Evolutionary conservation across 2,797 vertebrate species (phyloP).

Genomic region (Cuculus canorus): DNA sequence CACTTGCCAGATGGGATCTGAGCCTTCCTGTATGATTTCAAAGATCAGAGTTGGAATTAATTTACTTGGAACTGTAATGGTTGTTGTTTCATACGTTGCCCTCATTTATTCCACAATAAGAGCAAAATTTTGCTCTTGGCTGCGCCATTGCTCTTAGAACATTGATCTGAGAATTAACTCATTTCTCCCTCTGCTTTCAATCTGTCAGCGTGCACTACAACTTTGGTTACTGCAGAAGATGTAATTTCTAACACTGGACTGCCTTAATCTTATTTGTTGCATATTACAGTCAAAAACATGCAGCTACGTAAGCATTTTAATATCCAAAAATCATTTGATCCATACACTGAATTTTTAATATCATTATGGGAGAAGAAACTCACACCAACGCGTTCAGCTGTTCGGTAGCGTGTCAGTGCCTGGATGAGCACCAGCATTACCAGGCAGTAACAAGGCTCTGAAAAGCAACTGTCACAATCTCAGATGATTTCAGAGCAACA

Average conservation of each 20-base stretch:
- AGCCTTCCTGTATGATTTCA: constrained; percentile 11
- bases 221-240: background rate
- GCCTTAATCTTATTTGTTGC: background rate
- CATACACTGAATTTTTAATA: background rate
- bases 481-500: background rate
- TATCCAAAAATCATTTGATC: background rate
- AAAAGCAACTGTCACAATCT: constrained; percentile 8
- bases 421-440: background rate
- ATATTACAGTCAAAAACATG: background rate
- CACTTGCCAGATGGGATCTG: constrained; percentile 41
- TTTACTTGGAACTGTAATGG: background rate
- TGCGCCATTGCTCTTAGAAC: background rate
- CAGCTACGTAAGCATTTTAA: background rate
- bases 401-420: background rate
- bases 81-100: background rate
- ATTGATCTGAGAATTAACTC: background rate
- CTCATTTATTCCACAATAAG: background rate
- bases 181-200: background rate
- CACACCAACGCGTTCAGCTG: constrained; percentile 4
- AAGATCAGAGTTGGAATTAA: constrained; percentile 28
- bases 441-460: background rate
- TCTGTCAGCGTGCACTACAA: background rate
- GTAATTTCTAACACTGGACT: background rate
- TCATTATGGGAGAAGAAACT: background rate
- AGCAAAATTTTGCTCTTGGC: background rate